phyloP scores from a whole-genome alignment of 2,888 invertebrate genomes.

The Pollenia griseotomentosa region DNA sequence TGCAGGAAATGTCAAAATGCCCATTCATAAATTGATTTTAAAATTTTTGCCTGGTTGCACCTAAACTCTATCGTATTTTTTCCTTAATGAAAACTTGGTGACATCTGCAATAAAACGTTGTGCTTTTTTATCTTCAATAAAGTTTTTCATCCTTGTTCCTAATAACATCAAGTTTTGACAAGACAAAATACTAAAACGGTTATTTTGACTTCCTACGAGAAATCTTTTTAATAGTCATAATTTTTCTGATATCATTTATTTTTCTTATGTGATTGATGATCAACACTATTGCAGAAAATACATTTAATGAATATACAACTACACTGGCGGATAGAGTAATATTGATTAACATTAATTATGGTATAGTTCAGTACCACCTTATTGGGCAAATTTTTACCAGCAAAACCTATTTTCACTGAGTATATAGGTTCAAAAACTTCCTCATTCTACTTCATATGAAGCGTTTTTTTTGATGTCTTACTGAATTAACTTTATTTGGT shows the following conservation, averaged over 20 bases:
- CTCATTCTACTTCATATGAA: no score
- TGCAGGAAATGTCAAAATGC: background rate
- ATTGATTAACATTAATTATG: background rate
- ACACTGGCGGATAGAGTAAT: slow-evolving; percentile 6
- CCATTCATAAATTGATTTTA: background rate
- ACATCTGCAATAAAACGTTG: background rate
- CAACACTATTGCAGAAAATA: slow-evolving; percentile 12
- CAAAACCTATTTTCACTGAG: background rate
- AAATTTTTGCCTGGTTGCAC: background rate
- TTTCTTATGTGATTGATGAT: slow-evolving; percentile 14
- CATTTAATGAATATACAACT: slow-evolving; percentile 17
- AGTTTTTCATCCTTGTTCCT: slow-evolving; percentile 4
- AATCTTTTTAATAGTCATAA: slow-evolving; percentile 15
- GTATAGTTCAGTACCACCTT: no score
- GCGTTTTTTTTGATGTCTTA: no score
- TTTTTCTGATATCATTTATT: slow-evolving; percentile 20
- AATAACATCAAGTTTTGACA: background rate
- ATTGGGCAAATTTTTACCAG: no score
- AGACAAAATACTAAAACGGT: background rate
- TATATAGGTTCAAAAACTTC: no score
- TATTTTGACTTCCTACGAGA: slow-evolving; percentile 4
- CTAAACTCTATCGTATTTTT: background rate
- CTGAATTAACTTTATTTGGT: no score
- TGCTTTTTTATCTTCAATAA: no score
- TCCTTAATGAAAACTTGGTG: background rate